These are phyloP conservation scores for Antedon mediterranea DNA, from an alignment of 53 echinoderm and acorn worm genomes.

Conservation along the genomic window DNA sequence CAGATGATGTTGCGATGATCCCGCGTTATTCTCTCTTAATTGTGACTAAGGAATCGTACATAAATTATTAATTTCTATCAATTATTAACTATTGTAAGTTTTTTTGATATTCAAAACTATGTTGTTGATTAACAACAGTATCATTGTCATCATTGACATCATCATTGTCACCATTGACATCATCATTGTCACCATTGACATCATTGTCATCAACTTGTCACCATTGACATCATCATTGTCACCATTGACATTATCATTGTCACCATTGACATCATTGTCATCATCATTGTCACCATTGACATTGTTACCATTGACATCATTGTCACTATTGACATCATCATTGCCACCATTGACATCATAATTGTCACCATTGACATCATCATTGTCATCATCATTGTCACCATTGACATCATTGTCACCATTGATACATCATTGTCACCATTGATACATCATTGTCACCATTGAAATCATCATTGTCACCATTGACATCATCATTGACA, in stretches of 20 bases:
- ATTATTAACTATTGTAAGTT: no score
- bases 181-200: no score
- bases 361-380: neutral
- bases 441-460: neutral
- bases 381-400: neutral
- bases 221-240: no score
- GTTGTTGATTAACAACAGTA: no score
- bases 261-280: neutral
- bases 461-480: no score
- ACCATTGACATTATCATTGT: neutral
- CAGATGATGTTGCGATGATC: neutral
- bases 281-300: neutral
- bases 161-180: neutral
- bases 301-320: neutral
- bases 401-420: neutral
- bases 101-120: no score
- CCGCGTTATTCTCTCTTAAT: neutral
- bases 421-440: neutral
- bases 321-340: neutral
- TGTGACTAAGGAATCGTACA: no score
- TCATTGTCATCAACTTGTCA: no score
- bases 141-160: no score
- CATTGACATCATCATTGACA: neutral
- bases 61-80: no score
- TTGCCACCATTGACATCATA: neutral